These are phyloP conservation scores for Myopa testacea DNA, from an alignment of 2,888 invertebrate species.

Conservation along the genomic window DNA sequence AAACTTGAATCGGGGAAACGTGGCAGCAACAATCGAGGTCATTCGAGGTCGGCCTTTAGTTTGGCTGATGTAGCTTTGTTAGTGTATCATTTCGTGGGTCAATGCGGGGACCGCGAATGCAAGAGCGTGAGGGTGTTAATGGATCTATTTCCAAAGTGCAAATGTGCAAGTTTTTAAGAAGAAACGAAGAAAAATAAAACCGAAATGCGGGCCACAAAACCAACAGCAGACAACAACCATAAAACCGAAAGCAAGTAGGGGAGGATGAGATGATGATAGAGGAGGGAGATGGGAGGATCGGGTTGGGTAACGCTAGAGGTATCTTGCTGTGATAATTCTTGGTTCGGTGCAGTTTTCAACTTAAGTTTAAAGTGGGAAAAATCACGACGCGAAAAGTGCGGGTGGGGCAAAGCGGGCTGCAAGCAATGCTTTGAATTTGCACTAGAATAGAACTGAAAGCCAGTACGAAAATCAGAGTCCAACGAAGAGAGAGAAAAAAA, in stretches of 20 bases:
- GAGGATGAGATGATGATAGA: background rate
- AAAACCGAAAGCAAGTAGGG: background rate
- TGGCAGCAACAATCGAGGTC: background rate
- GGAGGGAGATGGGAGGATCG: background rate
- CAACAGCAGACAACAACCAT: slow-evolving; percentile 20
- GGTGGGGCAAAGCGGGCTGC: no score
- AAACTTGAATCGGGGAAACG: slow-evolving; percentile 16
- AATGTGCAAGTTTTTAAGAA: slow-evolving; percentile 23
- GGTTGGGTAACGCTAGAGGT: slow-evolving; percentile 16
- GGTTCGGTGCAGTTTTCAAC: slow-evolving; percentile 47
- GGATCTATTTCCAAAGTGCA: background rate
- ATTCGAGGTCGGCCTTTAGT: background rate
- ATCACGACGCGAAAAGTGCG: slow-evolving; percentile 32
- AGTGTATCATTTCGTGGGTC: background rate
- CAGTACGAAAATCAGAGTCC: no score
- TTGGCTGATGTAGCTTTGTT: background rate
- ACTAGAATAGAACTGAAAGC: no score
- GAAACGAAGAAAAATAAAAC: slow-evolving; percentile 48
- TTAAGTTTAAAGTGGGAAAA: slow-evolving; percentile 49
- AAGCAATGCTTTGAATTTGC: no score
- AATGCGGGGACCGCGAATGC: background rate
- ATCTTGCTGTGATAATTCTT: slow-evolving; percentile 48
- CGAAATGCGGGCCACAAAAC: slow-evolving; percentile 47
- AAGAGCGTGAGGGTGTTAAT: background rate
- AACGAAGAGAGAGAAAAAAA: slow-evolving; percentile 8